phyloP scores from a whole-genome alignment of 2,888 invertebrate species.

The Hyalella azteca region DNA sequence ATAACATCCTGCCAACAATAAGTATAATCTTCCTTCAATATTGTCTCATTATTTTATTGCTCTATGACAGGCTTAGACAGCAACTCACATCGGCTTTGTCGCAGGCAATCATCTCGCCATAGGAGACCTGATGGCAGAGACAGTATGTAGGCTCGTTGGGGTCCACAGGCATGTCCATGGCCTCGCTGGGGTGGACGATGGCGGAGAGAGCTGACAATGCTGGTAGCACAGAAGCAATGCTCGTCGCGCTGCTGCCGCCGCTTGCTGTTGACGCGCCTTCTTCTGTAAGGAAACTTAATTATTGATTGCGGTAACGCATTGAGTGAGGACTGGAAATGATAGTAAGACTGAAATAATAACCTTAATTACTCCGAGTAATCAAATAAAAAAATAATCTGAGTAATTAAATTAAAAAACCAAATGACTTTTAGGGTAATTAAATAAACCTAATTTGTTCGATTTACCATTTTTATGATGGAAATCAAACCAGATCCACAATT shows the following conservation, averaged over 20 bases:
- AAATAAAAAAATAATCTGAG: no score
- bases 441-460: no score
- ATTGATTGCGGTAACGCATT: no score
- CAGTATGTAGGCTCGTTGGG: conserved; percentile 99
- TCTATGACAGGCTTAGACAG: background rate
- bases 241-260: background rate
- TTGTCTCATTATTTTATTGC: background rate
- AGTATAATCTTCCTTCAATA: no score
- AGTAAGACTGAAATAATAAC: no score
- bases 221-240: conserved; percentile 62
- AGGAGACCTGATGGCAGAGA: conserved; percentile 90
- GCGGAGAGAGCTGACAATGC: conserved; percentile 63
- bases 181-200: conserved; percentile 79
- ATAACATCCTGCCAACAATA: no score
- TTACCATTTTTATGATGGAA: no score
- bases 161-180: conserved; percentile 73
- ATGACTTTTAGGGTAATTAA: no score
- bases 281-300: background rate
- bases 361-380: no score
- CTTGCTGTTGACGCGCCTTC: background rate
- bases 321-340: no score
- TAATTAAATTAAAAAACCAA: no score
- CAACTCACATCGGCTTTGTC: conserved; percentile 82
- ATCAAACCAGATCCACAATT: no score
- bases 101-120: conserved; percentile 96